Base-by-base conservation (phyloP, 2,888 invertebrate genomes). In the Luperina nickerlii region DNA sequence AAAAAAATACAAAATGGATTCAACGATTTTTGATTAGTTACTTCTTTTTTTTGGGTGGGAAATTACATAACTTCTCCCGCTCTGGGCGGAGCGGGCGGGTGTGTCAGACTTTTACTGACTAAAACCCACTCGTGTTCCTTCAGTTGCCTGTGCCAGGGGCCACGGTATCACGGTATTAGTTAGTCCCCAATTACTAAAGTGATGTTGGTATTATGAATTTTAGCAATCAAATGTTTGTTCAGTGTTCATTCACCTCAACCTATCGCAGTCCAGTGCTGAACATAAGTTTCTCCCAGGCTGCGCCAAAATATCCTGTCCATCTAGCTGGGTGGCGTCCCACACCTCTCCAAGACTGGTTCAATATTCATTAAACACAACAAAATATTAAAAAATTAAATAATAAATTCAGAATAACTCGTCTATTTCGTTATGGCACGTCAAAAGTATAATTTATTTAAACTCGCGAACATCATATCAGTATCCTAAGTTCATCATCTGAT, bases 401-500 rank as follows among this genome's bases (percentile, higher is more conserved):
- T 45, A 0, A 2, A 11, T 45, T 27, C 11, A 1, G n/a, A 27
- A 45, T 18, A 45, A 45, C 5, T 45, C 42, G 9, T 66, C 66
- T 45, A 11, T 45, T 45, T 68, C 5, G 15, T 11, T 11, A 6
- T 24, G 24, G 27, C 27, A 20, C 18, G 8, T 48, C 2, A 27
- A 68, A 68, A 45, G 3, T 45, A 27, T 27, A 18, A 27, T 24
- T 54, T 54, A 6, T 32, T 24, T 32, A 24, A 45, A n/a, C 32
- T 48, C 9, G 2, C 18, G 18, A 32, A 45, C 9, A 42, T 20
- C 11, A 32, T 38, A 32, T 11, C 18, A 9, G 45, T 60, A 20
- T 9, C 32, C 2, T 18, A 48, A 73, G 18, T 57, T 38, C 3
- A 78, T 24, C 11, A 70, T 75, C 32, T 66, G 51, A 81, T 75